Base-by-base conservation (phyloP, 2,797 vertebrate genomes). In the Steatocranus sp. region DNA sequence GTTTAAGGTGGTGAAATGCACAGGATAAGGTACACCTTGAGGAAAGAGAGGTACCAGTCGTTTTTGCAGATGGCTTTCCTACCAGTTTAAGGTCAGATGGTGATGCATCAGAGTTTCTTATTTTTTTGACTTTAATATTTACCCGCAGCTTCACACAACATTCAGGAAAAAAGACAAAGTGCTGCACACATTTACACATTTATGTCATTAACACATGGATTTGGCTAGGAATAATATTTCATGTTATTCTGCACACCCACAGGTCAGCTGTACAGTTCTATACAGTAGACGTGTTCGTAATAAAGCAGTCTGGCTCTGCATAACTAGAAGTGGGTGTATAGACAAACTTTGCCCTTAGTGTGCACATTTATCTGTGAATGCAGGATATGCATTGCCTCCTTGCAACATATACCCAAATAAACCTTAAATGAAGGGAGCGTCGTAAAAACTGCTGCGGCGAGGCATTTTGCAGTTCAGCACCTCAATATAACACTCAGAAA, bases 351-450 rank as follows among this genome's bases (percentile, higher is more conserved):
- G 15, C 61, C 68, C 49, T 49, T 63, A 14, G 23, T 30, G 17
- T 14, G 15, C 83, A 79, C 18, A 53, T 83, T 81, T 83, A 75
- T 70, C 38, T 76, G 43, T 20, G 79, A 86, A 85, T 66, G 80
- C 25, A 79, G 11, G 58, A 15, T 3, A 48, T 17, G 41, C 3
- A 20, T 12, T 76, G 50, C 61, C 85, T 81, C 6, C 18, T 32
- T 73, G 50, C 50, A 81, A 78, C 82, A 87, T 88, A 83, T 79
- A 88, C 78, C 87, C 80, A 88, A 82, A 89, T 75, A 36, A 73
- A 81, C 84, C 84, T 79, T 74, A 86, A 92, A 84, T 81, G 48
- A 93, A 90, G 70, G 82, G 79, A 86, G 77, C 6, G 17, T 54
- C 23, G 75, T 63, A 43, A 75, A 70, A 80, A 86, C 76, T n/a